Evolutionary conservation across 2,888 invertebrate species (phyloP).

Genomic region (Lithophane semibrunnea): DNA sequence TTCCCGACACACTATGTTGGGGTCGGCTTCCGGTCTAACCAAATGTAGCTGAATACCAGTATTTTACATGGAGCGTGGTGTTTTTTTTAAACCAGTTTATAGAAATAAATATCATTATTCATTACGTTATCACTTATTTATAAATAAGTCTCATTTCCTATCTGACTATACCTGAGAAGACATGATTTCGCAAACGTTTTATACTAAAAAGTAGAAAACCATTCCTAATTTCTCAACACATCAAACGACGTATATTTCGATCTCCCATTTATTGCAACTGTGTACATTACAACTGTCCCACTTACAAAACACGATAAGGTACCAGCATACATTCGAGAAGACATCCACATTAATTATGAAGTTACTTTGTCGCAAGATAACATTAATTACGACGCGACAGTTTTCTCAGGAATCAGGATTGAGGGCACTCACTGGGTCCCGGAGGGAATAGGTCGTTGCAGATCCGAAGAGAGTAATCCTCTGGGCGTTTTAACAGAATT

Average conservation of each 20-base stretch:
- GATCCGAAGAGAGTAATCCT: slow-evolving; percentile 38
- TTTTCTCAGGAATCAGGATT: slow-evolving; percentile 46
- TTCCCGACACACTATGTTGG: no score
- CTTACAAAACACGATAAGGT: slow-evolving; percentile 39
- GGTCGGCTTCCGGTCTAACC: no score
- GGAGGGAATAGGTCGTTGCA: slow-evolving; percentile 40
- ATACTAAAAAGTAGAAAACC: neutral
- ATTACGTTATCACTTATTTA: neutral
- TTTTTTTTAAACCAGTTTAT: no score
- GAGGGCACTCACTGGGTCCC: slow-evolving; percentile 28
- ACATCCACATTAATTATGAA: slow-evolving; percentile 53
- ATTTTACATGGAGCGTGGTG: no score
- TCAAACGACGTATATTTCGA: neutral
- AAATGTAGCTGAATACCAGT: no score
- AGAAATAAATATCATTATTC: no score
- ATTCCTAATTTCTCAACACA: neutral
- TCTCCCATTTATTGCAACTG: neutral
- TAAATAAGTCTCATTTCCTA: neutral
- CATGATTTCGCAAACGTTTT: neutral
- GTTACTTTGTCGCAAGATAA: slow-evolving; percentile 49
- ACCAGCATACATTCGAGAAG: slow-evolving; percentile 45
- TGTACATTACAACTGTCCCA: slow-evolving; percentile 1
- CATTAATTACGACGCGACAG: slow-evolving; percentile 65
- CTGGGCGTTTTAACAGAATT: slow-evolving; percentile 43
- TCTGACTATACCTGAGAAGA: neutral